Evolutionary conservation across 2,113 vertebrate species (phyloP).

Genomic region (Empidonax traillii): DNA sequence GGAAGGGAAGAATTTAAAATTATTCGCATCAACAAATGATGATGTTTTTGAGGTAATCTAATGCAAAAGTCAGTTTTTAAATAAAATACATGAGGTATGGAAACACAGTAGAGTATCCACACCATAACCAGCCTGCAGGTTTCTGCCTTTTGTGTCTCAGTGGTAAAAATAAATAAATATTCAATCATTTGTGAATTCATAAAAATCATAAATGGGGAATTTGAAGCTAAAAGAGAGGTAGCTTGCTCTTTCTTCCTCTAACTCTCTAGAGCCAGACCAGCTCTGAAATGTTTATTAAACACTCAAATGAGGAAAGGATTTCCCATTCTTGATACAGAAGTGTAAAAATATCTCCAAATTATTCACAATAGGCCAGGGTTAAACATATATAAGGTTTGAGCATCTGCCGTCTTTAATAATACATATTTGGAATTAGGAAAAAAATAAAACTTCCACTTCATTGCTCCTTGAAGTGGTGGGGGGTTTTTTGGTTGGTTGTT

Average conservation of each 20-base stretch:
- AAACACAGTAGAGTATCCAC: not conserved
- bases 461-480: rapidly evolving
- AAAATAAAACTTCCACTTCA: not conserved
- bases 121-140: not conserved
- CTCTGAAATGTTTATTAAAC: not conserved
- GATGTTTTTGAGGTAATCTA: not conserved
- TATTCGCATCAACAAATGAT: not conserved
- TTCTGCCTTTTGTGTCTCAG: not conserved
- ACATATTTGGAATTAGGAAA: not conserved
- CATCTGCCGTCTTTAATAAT: not conserved
- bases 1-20: conserved; percentile 2
- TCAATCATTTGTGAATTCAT: not conserved
- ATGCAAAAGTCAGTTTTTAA: conserved; percentile 5
- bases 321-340: not conserved
- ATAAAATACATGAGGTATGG: not conserved
- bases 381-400: not conserved
- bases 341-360: not conserved
- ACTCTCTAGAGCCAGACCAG: not conserved
- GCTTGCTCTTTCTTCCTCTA: not conserved
- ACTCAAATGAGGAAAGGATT: not conserved
- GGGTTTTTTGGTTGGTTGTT: rapidly evolving
- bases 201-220: not conserved
- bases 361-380: not conserved
- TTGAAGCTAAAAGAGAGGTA: not conserved
- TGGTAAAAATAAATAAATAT: not conserved